Evolutionary conservation across 1,140 invertebrate genomes (phyloP).

Genomic region (Harpegnathos saltator): DNA sequence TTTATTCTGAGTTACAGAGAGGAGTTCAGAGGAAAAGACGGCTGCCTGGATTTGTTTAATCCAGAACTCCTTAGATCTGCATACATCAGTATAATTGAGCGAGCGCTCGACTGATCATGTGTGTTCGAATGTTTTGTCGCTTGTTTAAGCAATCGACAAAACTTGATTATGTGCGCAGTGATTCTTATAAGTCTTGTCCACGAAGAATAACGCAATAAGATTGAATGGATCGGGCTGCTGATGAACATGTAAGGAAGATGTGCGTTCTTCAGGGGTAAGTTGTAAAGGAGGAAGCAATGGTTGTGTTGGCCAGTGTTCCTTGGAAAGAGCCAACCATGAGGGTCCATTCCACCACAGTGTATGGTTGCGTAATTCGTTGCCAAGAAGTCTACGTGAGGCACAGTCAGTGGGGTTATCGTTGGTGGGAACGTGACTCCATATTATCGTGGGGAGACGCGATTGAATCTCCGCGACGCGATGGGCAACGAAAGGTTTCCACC

Average conservation of each 20-base stretch:
- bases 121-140: background rate
- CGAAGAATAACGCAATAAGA: no score
- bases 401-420: slow-evolving; percentile 20
- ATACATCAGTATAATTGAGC: fast-evolving
- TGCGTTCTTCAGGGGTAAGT: no score
- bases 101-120: background rate
- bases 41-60: background rate
- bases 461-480: slow-evolving; percentile 19
- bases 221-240: no score
- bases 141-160: no score
- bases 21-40: background rate
- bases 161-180: no score
- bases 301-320: background rate
- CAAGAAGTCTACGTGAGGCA: background rate
- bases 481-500: background rate
- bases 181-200: no score
- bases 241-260: no score
- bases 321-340: no score
- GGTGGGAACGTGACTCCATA: background rate
- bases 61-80: background rate
- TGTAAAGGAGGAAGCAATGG: no score
- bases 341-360: slow-evolving; percentile 24
- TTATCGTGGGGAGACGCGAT: background rate
- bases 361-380: background rate
- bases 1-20: background rate